phyloP scores from a whole-genome alignment of 2,797 vertebrate species.

The Aplochiton taeniatus region DNA sequence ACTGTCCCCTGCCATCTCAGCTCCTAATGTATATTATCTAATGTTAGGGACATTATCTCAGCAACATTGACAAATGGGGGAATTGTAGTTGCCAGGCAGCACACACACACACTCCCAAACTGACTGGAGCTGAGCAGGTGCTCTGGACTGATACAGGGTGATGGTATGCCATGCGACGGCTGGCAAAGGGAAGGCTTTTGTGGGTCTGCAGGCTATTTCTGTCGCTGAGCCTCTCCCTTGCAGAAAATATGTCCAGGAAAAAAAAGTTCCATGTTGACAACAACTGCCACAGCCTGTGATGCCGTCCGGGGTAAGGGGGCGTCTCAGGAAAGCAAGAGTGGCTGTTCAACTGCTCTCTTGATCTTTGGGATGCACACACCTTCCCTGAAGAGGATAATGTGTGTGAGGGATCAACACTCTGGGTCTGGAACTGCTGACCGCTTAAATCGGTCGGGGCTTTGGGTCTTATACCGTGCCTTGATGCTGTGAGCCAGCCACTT shows the following conservation, averaged over 20 bases:
- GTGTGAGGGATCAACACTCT: slow-evolving; percentile 26
- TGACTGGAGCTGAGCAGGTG: slow-evolving; percentile 53
- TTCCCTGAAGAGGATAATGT: slow-evolving; percentile 24
- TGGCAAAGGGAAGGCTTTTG: slow-evolving; percentile 46
- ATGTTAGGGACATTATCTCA: too few species aligned
- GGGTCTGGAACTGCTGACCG: slow-evolving; percentile 2
- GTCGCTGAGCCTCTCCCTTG: slow-evolving; percentile 25
- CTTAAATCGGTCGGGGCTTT: slow-evolving; percentile 1
- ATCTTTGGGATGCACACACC: not conserved
- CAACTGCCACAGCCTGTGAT: slow-evolving; percentile 1
- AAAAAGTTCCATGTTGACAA: slow-evolving; percentile 25
- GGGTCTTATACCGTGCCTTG: slow-evolving; percentile 7
- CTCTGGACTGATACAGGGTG: slow-evolving; percentile 30
- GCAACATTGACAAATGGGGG: not conserved
- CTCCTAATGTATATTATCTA: too few species aligned
- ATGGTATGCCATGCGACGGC: slow-evolving; percentile 30
- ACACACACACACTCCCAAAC: slow-evolving; percentile 44
- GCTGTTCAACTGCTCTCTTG: not conserved
- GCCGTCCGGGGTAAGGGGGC: not conserved
- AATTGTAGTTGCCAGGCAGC: slow-evolving; percentile 51
- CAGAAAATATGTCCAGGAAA: slow-evolving; percentile 26
- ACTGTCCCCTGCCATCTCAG: too few species aligned
- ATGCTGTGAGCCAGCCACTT: not conserved
- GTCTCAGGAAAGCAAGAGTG: not conserved
- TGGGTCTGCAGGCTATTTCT: slow-evolving; percentile 56